A percentile compares a stretch with the other conserved stretches of the same genome.
Conservation (phyloP, 2,888 invertebrate genomes). For the Parelbella ahira region DNA sequence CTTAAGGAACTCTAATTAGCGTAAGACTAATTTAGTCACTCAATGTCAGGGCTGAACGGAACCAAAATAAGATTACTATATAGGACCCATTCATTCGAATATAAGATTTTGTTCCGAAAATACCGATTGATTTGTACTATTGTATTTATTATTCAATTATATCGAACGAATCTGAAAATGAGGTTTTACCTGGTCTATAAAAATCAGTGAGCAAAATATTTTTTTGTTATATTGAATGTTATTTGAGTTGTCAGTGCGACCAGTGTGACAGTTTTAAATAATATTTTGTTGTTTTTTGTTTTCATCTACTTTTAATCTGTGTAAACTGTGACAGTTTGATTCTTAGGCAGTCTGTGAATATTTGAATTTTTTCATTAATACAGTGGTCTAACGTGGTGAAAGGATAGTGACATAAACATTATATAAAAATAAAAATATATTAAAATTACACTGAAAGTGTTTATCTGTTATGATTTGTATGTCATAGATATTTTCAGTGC, state of each 20-base stretch:
- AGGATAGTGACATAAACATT: too few species aligned
- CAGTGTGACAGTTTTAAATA: not conserved
- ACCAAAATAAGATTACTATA: constrained; percentile 12
- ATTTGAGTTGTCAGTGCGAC: not conserved
- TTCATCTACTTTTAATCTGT: constrained; percentile 1
- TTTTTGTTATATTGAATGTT: constrained; percentile 26
- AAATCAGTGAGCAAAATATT: constrained; percentile 62
- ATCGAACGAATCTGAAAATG: constrained; percentile 38
- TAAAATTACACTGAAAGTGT: too few species aligned
- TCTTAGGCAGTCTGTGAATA: not conserved
- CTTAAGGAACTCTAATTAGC: constrained; percentile 3
- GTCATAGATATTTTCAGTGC: too few species aligned
- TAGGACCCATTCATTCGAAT: constrained; percentile 13
- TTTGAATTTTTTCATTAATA: constrained; percentile 2
- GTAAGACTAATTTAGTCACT: constrained; percentile 4
- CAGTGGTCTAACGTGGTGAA: too few species aligned
- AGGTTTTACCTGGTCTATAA: constrained; percentile 63
- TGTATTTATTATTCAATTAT: constrained; percentile 1
- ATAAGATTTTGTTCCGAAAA: constrained; percentile 19
- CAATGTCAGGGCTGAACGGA: constrained; percentile 13
- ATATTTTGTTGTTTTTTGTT: constrained; percentile 1
- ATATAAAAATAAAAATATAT: too few species aligned
- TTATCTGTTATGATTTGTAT: too few species aligned
- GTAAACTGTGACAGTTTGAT: constrained; percentile 2
- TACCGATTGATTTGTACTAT: constrained; percentile 3